phyloP scores from a whole-genome alignment of 2,797 vertebrate species.

The Aldrovandia affinis region DNA sequence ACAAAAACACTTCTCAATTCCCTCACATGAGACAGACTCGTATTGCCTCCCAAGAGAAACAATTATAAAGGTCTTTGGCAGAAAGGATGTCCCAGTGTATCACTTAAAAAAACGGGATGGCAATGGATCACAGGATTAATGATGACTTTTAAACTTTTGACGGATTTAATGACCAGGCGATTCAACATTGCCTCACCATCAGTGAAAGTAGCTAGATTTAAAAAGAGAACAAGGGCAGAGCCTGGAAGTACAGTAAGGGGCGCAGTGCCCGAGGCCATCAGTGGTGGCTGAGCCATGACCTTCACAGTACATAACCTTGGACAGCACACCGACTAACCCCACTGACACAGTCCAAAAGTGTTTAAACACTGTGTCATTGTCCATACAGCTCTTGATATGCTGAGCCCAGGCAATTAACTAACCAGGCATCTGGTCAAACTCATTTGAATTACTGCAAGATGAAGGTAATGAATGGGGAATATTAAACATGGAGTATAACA shows the following conservation, averaged over 20 bases:
- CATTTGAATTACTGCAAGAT: too few species aligned
- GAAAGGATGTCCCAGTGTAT: constrained; percentile 28
- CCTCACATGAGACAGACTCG: constrained; percentile 11
- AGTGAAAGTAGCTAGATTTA: neutral
- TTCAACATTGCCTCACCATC: neutral
- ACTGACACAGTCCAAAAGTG: too few species aligned
- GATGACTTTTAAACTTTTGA: constrained; percentile 3
- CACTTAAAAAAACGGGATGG: constrained; percentile 26
- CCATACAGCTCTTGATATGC: too few species aligned
- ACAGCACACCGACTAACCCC: too few species aligned
- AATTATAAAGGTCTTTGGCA: constrained; percentile 28
- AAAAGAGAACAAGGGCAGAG: neutral
- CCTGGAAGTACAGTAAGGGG: neutral
- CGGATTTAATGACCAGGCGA: constrained; percentile 11
- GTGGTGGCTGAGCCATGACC: neutral
- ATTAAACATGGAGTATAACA: too few species aligned
- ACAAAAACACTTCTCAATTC: neutral
- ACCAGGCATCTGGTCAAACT: too few species aligned
- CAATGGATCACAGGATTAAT: constrained; percentile 26
- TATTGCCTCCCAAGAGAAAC: constrained; percentile 25
- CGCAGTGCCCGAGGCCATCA: neutral
- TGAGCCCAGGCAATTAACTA: too few species aligned
- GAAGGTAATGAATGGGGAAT: too few species aligned
- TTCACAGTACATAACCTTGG: neutral
- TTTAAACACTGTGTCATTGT: too few species aligned